Conservation (phyloP, 2,888 invertebrate genomes). For the Beris chalybata region DNA sequence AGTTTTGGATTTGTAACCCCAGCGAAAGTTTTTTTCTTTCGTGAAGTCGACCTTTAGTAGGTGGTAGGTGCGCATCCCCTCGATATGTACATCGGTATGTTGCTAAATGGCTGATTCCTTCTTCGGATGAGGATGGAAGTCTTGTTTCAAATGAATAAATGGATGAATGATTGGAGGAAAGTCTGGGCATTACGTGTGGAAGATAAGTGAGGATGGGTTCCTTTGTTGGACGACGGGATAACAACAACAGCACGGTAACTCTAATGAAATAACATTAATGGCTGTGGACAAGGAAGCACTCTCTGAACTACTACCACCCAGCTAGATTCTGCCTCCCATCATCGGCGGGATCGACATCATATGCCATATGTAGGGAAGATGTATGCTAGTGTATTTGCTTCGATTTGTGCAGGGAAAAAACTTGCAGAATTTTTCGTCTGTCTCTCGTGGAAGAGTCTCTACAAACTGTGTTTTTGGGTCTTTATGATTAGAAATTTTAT, state of each 20-base stretch:
- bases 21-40: conserved; percentile 14
- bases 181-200: not conserved
- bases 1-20: conserved; percentile 17
- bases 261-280: conserved; percentile 11
- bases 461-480: not conserved
- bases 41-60: conserved; percentile 17
- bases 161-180: conserved; percentile 29
- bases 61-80: no score
- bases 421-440: no score
- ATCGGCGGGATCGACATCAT: no score
- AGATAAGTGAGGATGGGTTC: conserved; percentile 4
- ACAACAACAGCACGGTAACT: not conserved
- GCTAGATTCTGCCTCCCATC: no score
- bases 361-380: no score
- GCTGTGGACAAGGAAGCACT: no score
- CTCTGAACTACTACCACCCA: no score
- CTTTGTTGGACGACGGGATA: conserved; percentile 6
- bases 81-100: conserved; percentile 15
- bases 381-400: no score
- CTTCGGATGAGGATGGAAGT: conserved; percentile 1
- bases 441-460: not conserved
- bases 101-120: conserved; percentile 11
- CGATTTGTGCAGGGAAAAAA: no score
- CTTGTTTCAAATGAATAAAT: conserved; percentile 19
- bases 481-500: conserved; percentile 29